A percentile compares a stretch with the other conserved stretches of the same genome.
These are phyloP conservation scores for Eriosoma lanigerum DNA, from an alignment of 1,140 invertebrate genomes.

Conservation along the genomic window DNA sequence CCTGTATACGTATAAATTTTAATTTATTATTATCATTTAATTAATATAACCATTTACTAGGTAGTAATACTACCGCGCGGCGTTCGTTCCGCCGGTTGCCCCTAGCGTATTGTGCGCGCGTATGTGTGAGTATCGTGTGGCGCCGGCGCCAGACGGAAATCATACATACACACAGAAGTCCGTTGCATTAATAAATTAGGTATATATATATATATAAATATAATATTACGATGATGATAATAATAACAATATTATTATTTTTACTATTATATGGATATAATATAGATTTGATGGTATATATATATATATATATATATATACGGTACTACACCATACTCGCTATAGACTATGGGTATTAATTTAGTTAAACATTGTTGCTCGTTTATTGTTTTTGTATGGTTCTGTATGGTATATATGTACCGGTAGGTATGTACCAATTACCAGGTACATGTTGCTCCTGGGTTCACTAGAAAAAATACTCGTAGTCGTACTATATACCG, in stretches of 20 bases:
- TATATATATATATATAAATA: background rate
- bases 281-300: too few species aligned
- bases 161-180: slow-evolving; percentile 17
- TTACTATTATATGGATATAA: too few species aligned
- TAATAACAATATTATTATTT: too few species aligned
- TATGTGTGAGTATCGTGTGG: slow-evolving; percentile 9
- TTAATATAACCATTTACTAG: slow-evolving; percentile 45
- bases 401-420: too few species aligned
- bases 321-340: background rate
- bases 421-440: too few species aligned
- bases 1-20: background rate
- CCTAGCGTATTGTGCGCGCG: background rate
- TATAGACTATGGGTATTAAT: too few species aligned
- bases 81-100: background rate
- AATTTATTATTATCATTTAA: slow-evolving; percentile 26
- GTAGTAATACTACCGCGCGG: background rate
- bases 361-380: slow-evolving; percentile 23
- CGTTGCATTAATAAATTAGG: slow-evolving; percentile 1
- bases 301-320: background rate
- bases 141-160: slow-evolving; percentile 44
- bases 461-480: slow-evolving; percentile 17
- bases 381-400: slow-evolving; percentile 26
- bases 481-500: background rate
- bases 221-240: too few species aligned
- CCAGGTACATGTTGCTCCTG: too few species aligned